Evolutionary conservation across 2,797 vertebrate genomes (phyloP), one percentile per base, ranked within the genome.

Genomic region (Trematomus bernacchii): DNA sequence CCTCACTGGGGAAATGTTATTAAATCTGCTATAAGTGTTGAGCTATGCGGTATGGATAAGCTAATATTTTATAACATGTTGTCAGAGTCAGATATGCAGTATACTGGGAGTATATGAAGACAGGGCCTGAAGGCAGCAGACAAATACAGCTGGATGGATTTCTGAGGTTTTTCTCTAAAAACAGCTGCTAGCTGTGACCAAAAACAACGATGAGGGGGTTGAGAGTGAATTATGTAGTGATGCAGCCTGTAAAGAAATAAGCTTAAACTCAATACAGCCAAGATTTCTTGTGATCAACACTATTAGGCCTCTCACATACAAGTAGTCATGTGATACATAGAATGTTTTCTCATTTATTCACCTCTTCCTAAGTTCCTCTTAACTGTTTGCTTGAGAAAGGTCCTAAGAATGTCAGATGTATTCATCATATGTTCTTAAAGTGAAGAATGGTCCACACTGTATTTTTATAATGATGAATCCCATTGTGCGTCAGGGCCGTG

Each of bases 11-110:
- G 2, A 42, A 13, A 55, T 18, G 42, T 11, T 13, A 42, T 57
- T 37, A 44, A 11, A 66, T 71, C 61, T 62, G 47, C 30, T 53
- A n/a, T 53, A 62, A 37, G 19, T 55, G 51, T 42, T 69, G 53
- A 55, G 74, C 37, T 42, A 1, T 73, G 74, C 65, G 74, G 63
- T 23, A 52, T 61, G 50, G n/a, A 63, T 71, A 37, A 59, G 43
- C 67, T 42, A 63, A 76, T 78, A 72, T 73, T 83, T 77, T 59
- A 59, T 62, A 66, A 52, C 50, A 50, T 77, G 42, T 73, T 82
- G 76, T 67, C 71, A 73, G 79, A 69, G 66, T 59, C 59, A 71
- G 73, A 70, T 23, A n/a, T 50, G 58, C 47, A 64, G 21, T 21
- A 6, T 42, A 40, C 43, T 53, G 68, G 37, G 65, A 66, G 62